Conservation (phyloP, 2,888 invertebrate genomes). For the Lymantria dispar region DNA sequence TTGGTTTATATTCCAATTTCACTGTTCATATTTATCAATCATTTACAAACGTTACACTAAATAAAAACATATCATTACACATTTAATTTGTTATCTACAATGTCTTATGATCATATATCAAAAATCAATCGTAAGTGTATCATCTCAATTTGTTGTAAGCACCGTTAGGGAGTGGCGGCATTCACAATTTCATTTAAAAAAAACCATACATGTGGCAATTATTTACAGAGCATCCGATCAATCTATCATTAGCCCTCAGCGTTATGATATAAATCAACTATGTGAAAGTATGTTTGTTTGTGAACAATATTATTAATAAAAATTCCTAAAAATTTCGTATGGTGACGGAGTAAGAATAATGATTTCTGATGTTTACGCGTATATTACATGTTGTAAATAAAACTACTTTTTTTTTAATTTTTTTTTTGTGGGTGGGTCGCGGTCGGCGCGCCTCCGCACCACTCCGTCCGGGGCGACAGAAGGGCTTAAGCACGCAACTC, state of each 20-base stretch:
- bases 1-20: background rate
- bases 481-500: too few species aligned
- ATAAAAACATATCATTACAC: background rate
- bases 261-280: background rate
- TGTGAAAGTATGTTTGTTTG: background rate
- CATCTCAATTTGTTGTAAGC: background rate
- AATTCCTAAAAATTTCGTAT: too few species aligned
- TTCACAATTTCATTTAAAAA: slow-evolving; percentile 16
- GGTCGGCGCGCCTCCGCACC: too few species aligned
- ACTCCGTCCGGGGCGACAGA: too few species aligned
- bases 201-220: slow-evolving; percentile 16
- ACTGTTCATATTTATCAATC: background rate
- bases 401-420: too few species aligned
- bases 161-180: slow-evolving; percentile 14
- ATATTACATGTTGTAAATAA: too few species aligned
- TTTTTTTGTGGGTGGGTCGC: too few species aligned
- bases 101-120: background rate
- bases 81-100: background rate
- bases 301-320: background rate
- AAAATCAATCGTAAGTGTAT: background rate
- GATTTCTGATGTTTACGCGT: too few species aligned
- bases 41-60: background rate
- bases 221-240: slow-evolving; percentile 20
- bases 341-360: too few species aligned
- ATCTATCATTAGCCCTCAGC: slow-evolving; percentile 16